Evolutionary conservation across 53 echinoderm and acorn worm species (phyloP).

Genomic region (Paracentrotus lividus): DNA sequence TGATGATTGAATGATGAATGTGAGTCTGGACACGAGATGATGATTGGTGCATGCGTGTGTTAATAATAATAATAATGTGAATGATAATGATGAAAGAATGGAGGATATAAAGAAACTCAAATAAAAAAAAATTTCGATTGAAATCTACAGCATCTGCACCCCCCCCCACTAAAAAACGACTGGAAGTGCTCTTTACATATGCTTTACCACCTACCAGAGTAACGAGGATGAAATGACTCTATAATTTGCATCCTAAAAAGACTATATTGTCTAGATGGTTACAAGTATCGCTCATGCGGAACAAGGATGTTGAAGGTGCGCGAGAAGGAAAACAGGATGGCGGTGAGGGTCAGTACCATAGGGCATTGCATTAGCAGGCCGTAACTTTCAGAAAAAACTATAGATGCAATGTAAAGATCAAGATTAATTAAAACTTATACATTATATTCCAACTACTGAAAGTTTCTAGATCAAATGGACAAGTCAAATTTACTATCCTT

Average conservation of each 20-base stretch:
- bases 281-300: constrained; percentile 16
- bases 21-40: no score
- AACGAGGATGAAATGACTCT: neutral
- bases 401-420: no score
- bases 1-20: neutral
- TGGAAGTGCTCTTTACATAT: neutral
- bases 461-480: no score
- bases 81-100: neutral
- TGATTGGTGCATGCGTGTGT: no score
- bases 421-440: no score
- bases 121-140: neutral
- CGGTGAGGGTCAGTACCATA: neutral
- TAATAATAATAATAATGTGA: neutral
- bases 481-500: no score
- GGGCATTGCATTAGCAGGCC: no score
- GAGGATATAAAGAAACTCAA: neutral
- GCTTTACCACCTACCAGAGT: neutral
- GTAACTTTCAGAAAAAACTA: no score
- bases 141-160: neutral
- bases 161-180: neutral
- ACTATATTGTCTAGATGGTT: neutral
- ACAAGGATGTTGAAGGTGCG: neutral
- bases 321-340: neutral
- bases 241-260: constrained; percentile 8
- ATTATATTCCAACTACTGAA: no score